Percentiles rank a stretch among this genome's conserved stretches.
Evolutionary conservation across 2,888 invertebrate species (phyloP).

Genomic region (Agriopis aurantiaria): DNA sequence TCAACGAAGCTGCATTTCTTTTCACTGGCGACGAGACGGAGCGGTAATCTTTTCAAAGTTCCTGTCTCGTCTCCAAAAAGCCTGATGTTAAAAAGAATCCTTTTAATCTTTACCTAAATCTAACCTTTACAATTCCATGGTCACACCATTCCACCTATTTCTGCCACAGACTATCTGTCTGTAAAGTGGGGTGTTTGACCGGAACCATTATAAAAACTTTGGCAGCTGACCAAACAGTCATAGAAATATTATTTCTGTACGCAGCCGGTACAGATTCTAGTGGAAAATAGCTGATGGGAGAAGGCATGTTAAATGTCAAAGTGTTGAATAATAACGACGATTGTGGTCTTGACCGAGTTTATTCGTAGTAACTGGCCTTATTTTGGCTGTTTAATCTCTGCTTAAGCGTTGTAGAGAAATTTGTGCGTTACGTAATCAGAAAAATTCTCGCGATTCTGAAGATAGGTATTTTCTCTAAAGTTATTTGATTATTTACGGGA

Average conservation of each 20-base stretch:
- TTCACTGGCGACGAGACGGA: no score
- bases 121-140: constrained; percentile 13
- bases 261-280: constrained; percentile 11
- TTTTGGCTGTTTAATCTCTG: constrained; percentile 19
- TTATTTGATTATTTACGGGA: not conserved
- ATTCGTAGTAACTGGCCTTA: constrained; percentile 21
- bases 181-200: constrained; percentile 43
- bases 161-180: constrained; percentile 35
- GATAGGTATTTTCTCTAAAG: not conserved
- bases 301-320: constrained; percentile 28
- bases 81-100: not conserved
- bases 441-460: not conserved
- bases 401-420: not conserved
- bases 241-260: constrained; percentile 32
- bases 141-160: constrained; percentile 32
- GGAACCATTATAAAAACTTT: constrained; percentile 47
- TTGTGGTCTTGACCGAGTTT: constrained; percentile 39
- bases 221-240: constrained; percentile 42
- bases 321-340: constrained; percentile 25
- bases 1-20: no score
- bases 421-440: constrained; percentile 5
- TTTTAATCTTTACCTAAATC: not conserved
- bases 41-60: no score
- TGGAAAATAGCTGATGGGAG: constrained; percentile 16
- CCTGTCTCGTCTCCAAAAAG: no score